Conservation (phyloP, 2,113 vertebrate genomes). For the Oceanites oceanicus region DNA sequence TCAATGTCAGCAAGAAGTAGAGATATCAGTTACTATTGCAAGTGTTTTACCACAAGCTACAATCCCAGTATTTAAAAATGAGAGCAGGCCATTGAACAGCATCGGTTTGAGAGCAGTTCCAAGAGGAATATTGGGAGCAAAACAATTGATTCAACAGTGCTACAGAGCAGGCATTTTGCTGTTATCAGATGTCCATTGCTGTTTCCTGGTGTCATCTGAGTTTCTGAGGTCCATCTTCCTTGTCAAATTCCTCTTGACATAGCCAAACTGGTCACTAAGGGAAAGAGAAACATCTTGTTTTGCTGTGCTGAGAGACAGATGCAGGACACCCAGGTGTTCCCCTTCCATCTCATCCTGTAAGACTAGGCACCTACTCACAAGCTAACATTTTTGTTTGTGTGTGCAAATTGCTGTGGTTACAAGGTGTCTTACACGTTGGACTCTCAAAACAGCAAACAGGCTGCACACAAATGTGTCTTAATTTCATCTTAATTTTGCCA, state of each 20-base stretch:
- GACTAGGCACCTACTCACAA: not conserved
- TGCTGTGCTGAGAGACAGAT: not conserved
- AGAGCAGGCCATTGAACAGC: not conserved
- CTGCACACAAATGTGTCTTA: not conserved
- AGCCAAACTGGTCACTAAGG: not conserved
- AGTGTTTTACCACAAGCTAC: not conserved
- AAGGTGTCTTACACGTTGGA: not conserved
- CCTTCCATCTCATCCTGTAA: not conserved
- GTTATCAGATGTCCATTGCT: not conserved
- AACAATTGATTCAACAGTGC: not conserved
- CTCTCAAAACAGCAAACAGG: not conserved
- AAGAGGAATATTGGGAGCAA: not conserved
- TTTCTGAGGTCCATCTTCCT: not conserved
- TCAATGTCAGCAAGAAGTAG: not conserved
- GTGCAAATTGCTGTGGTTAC: not conserved
- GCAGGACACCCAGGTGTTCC: not conserved
- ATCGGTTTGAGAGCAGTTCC: not conserved
- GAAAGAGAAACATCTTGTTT: not conserved
- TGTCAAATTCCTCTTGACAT: not conserved
- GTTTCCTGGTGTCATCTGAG: not conserved
- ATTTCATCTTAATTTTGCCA: not conserved
- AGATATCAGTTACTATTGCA: not conserved
- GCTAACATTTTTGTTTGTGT: not conserved
- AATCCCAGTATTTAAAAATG: not conserved
- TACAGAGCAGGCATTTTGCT: not conserved